Evolutionary conservation across 2,797 vertebrate species (phyloP).

Genomic region (Amblyopsis hoosieri): DNA sequence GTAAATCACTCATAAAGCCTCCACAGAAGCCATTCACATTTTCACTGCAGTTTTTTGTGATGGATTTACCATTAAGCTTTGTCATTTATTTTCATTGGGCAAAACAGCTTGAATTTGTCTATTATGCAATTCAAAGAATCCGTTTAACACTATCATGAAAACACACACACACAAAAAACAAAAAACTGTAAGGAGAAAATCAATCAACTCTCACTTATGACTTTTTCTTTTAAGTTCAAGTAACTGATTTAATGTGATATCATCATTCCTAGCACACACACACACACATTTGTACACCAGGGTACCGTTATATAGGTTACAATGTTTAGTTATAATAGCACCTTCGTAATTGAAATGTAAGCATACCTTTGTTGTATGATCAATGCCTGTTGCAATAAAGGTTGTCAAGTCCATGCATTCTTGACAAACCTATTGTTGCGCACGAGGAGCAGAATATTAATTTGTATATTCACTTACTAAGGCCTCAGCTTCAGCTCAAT

Average conservation of each 20-base stretch:
- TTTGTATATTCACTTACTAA: no score
- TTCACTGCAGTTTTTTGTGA: slow-evolving; percentile 35
- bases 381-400: no score
- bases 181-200: not conserved
- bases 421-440: no score
- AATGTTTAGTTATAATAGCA: no score
- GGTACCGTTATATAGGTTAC: no score
- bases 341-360: no score
- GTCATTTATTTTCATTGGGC: slow-evolving; percentile 30
- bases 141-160: not conserved
- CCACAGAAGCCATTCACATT: slow-evolving; percentile 47
- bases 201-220: not conserved
- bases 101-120: slow-evolving; percentile 16
- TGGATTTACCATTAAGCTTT: slow-evolving; percentile 20
- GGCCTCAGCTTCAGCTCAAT: no score
- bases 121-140: no score
- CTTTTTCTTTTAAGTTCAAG: no score
- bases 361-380: no score
- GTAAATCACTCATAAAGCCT: slow-evolving; percentile 52
- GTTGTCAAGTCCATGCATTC: no score
- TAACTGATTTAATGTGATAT: not conserved
- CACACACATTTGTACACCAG: slow-evolving; percentile 11
- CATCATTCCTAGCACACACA: slow-evolving; percentile 24
- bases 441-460: no score
- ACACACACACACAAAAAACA: not conserved